Evolutionary conservation across 2,888 invertebrate genomes (phyloP).

Genomic region (Elaeidobius kamerunicus): DNA sequence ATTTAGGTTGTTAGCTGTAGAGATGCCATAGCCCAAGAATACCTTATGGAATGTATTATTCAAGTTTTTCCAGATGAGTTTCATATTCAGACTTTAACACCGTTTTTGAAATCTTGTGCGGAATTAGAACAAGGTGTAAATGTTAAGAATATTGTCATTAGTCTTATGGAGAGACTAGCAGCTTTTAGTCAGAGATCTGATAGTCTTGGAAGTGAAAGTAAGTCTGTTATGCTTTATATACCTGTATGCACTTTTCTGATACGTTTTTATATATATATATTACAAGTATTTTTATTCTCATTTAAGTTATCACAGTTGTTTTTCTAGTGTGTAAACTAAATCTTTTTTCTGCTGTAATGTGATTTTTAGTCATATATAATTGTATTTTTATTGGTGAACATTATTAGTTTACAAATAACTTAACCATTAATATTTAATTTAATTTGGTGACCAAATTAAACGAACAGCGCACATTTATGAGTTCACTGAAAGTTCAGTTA

Average conservation of each 20-base stretch:
- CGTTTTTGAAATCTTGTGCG: conserved; percentile 95
- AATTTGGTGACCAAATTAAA: no score
- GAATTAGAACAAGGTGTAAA: conserved; percentile 95
- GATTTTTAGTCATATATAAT: no score
- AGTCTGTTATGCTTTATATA: background rate
- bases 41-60: conserved; percentile 98
- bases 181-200: conserved; percentile 77
- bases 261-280: no score
- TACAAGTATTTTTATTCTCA: no score
- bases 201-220: conserved; percentile 50
- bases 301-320: no score
- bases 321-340: background rate
- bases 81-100: conserved; percentile 91
- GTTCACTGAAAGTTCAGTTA: no score
- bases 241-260: background rate
- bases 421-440: no score
- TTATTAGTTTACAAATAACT: no score
- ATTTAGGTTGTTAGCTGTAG: conserved; percentile 85
- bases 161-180: conserved; percentile 88
- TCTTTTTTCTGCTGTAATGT: no score
- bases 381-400: no score
- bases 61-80: conserved; percentile 99
- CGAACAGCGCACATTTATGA: no score
- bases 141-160: conserved; percentile 97
- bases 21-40: conserved; percentile 98